A percentile compares a stretch with the other conserved stretches of the same genome.
phyloP scores from a whole-genome alignment of 2,888 invertebrate genomes.

The Cantharis lateralis region DNA sequence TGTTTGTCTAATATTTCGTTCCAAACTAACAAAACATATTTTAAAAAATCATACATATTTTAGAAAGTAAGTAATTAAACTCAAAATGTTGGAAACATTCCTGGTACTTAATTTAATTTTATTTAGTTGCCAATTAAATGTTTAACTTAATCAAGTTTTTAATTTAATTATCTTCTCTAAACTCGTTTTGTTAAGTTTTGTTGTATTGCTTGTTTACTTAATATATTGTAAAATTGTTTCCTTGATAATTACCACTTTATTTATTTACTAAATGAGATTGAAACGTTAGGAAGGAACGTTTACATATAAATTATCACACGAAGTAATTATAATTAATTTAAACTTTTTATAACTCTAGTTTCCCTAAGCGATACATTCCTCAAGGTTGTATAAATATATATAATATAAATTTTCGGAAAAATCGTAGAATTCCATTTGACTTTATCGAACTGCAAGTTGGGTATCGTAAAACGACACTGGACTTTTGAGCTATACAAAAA shows the following conservation, averaged over 20 bases:
- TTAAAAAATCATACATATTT: neutral
- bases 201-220: neutral
- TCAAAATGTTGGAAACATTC: neutral
- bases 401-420: neutral
- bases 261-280: neutral
- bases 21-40: neutral
- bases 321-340: neutral
- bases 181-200: neutral
- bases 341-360: neutral
- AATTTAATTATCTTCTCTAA: neutral
- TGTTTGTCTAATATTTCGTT: neutral
- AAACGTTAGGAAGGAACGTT: neutral
- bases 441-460: neutral
- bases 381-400: neutral
- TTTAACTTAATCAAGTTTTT: neutral
- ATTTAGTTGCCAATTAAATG: neutral
- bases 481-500: conserved; percentile 2
- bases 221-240: neutral
- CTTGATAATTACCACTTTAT: neutral
- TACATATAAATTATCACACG: neutral
- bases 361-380: neutral
- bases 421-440: neutral
- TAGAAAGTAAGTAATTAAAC: neutral
- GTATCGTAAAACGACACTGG: conserved; percentile 1
- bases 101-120: neutral